Evolutionary conservation across 2,113 vertebrate species (phyloP).

Genomic region (Hippocampus zosterae): DNA sequence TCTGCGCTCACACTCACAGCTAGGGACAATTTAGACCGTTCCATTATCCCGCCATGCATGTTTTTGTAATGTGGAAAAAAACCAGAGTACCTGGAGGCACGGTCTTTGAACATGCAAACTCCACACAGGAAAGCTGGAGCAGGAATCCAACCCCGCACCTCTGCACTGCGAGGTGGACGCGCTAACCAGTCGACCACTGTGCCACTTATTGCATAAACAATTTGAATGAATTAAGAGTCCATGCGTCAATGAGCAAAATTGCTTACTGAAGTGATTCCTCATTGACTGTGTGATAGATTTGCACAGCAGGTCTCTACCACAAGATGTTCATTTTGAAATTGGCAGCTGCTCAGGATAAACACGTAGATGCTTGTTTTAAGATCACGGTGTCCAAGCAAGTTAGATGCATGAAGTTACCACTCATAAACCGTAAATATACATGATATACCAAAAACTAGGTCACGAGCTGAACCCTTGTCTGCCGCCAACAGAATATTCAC

Average conservation of each 20-base stretch:
- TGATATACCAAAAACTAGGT: constrained; percentile 8
- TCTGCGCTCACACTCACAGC: no score
- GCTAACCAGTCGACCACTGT: no score
- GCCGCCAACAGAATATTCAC: not conserved
- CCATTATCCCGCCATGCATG: no score
- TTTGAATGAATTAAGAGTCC: not conserved
- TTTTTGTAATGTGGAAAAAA: no score
- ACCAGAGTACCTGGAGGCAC: no score
- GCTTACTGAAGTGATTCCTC: not conserved
- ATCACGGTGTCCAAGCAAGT: not conserved
- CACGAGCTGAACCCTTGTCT: not conserved
- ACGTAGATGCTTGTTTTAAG: constrained; percentile 18
- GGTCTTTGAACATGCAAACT: no score
- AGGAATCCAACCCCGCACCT: no score
- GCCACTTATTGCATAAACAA: not conserved
- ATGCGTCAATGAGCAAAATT: not conserved
- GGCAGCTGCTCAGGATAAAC: constrained; percentile 17
- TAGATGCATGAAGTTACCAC: not conserved
- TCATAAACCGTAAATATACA: constrained; percentile 8
- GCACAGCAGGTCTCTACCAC: not conserved
- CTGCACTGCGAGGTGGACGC: no score
- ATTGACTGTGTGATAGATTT: not conserved
- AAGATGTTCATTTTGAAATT: constrained; percentile 8
- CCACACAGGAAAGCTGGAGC: no score
- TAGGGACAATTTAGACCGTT: no score